Conservation (phyloP, 2,113 vertebrate genomes). For the Anthoscopus minutus region DNA sequence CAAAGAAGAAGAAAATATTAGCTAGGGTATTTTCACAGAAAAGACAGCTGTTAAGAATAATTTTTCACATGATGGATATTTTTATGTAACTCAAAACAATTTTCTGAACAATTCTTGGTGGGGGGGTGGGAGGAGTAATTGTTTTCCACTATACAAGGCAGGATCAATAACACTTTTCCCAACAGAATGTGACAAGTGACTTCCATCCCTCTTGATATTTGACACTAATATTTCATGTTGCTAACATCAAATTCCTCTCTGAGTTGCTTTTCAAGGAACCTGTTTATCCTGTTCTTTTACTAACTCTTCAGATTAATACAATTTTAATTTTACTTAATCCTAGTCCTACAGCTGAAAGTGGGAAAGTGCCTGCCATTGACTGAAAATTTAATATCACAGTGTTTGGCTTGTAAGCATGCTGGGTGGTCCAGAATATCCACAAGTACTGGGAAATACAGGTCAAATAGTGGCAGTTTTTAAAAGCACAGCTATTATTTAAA, state of each 20-base stretch:
- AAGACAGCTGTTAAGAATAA: not conserved
- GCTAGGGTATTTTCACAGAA: not conserved
- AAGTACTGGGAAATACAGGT: not conserved
- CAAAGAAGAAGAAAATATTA: not conserved
- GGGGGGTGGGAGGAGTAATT: not conserved
- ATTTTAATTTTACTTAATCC: not conserved
- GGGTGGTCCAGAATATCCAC: not conserved
- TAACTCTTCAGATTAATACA: not conserved
- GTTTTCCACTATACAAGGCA: not conserved
- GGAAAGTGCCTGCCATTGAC: not conserved
- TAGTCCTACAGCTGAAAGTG: not conserved
- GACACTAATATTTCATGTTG: not conserved
- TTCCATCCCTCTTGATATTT: not conserved
- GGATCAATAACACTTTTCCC: not conserved
- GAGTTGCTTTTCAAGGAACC: not conserved
- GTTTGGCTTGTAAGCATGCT: not conserved
- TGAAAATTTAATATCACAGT: not conserved
- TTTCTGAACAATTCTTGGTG: not conserved
- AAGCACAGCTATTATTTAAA: not conserved
- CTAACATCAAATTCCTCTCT: not conserved
- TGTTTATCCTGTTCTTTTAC: not conserved
- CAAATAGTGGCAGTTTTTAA: not conserved
- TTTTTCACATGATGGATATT: not conserved
- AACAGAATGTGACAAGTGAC: fast-evolving
- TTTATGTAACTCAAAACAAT: not conserved